phyloP scores from a whole-genome alignment of 2,797 vertebrate genomes.

The Acrocephalus scirpaceus region DNA sequence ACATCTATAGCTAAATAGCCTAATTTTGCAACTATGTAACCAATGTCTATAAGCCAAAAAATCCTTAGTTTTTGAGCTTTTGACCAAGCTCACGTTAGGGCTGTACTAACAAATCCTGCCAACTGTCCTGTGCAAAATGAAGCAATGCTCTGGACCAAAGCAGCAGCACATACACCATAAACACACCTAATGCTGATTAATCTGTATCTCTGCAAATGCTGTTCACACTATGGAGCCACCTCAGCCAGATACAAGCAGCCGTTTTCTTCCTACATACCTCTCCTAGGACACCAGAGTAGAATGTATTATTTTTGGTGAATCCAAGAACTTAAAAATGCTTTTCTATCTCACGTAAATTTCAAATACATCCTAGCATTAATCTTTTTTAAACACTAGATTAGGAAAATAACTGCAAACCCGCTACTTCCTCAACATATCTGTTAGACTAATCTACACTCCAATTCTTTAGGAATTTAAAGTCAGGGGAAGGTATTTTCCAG shows the following conservation, averaged over 20 bases:
- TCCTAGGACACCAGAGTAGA: accelerated
- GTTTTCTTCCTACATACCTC: accelerated
- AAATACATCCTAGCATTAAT: accelerated
- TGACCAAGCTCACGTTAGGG: not conserved
- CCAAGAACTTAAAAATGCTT: not conserved
- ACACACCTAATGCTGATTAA: accelerated
- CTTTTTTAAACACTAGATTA: not conserved
- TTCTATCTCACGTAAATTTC: not conserved
- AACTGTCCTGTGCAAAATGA: accelerated
- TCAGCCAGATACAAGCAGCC: accelerated
- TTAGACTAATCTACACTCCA: not conserved
- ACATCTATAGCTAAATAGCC: accelerated
- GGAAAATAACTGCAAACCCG: not conserved
- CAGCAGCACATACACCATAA: accelerated
- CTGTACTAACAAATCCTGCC: accelerated
- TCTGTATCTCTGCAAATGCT: accelerated
- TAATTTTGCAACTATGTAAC: not conserved
- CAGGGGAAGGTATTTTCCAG: not conserved
- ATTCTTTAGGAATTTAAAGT: not conserved
- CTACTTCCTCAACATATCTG: not conserved
- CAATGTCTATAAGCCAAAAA: not conserved
- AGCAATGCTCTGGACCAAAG: accelerated
- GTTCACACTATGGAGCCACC: accelerated
- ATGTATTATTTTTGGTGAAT: accelerated
- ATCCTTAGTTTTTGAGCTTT: not conserved